Evolutionary conservation across 1,140 invertebrate species (phyloP).

Genomic region (Drosophila virilis): DNA sequence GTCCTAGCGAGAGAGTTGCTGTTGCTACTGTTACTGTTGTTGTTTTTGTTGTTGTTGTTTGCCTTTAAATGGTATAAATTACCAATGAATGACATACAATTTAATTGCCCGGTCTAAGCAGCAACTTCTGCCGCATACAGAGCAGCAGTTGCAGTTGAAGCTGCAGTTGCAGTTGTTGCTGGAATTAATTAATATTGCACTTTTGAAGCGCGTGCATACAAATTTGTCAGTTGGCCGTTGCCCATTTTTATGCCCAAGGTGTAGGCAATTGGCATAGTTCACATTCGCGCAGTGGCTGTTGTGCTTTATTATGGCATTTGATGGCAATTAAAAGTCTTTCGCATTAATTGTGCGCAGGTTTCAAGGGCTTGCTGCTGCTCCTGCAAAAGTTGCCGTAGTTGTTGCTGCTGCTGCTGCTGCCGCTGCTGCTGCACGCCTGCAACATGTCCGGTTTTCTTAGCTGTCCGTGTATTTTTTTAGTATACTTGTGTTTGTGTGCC

Average conservation of each 20-base stretch:
- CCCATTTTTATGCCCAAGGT: slow-evolving; percentile 62
- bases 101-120: slow-evolving; percentile 79
- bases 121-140: slow-evolving; percentile 51
- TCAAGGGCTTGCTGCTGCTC: slow-evolving; percentile 39
- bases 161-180: slow-evolving; percentile 58
- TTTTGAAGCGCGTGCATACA: slow-evolving; percentile 83
- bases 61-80: slow-evolving; percentile 83
- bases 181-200: slow-evolving; percentile 84
- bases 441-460: slow-evolving; percentile 26
- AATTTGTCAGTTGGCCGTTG: slow-evolving; percentile 74
- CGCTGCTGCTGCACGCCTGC: slow-evolving; percentile 14
- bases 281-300: slow-evolving; percentile 46
- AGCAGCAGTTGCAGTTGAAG: slow-evolving; percentile 52
- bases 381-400: neutral
- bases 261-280: slow-evolving; percentile 81
- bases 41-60: slow-evolving; percentile 47
- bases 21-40: slow-evolving; percentile 2
- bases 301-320: slow-evolving; percentile 59
- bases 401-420: neutral
- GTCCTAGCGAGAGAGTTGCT: slow-evolving; percentile 38
- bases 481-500: neutral
- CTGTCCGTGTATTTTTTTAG: neutral
- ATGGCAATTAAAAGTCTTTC: slow-evolving; percentile 72
- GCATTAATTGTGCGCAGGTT: slow-evolving; percentile 48
- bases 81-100: slow-evolving; percentile 84